These are phyloP conservation scores for Anolis carolinensis DNA, from an alignment of 2,113 vertebrate species.

Conservation along the genomic window DNA sequence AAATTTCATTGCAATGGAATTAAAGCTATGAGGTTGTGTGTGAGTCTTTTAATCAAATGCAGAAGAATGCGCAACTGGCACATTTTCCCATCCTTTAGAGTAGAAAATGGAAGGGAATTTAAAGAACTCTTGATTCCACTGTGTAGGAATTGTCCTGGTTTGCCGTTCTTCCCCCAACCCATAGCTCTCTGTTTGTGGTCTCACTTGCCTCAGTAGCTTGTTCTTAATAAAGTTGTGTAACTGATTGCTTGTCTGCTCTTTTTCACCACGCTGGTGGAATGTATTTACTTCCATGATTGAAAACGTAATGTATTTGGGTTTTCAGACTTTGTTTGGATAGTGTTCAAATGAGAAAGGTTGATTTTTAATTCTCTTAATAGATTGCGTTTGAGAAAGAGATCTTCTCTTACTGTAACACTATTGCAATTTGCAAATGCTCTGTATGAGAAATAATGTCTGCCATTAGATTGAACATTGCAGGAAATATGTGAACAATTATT, in stretches of 20 bases:
- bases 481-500: not conserved
- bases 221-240: slow-evolving; percentile 20
- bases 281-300: slow-evolving; percentile 21
- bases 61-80: no score
- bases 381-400: not conserved
- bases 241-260: not conserved
- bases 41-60: no score
- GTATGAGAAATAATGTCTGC: not conserved
- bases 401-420: not conserved
- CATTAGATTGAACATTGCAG: not conserved
- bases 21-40: no score
- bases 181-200: not conserved
- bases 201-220: not conserved
- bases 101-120: not conserved
- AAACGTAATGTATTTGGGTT: slow-evolving; percentile 17
- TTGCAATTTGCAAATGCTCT: not conserved
- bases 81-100: not conserved
- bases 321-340: not conserved
- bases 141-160: not conserved
- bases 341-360: slow-evolving; percentile 6
- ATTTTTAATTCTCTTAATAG: not conserved
- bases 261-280: not conserved
- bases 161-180: no score
- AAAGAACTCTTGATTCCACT: not conserved
- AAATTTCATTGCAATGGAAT: no score